These are phyloP conservation scores for Buteo buteo DNA, from an alignment of 2,113 vertebrate species.

Conservation along the genomic window DNA sequence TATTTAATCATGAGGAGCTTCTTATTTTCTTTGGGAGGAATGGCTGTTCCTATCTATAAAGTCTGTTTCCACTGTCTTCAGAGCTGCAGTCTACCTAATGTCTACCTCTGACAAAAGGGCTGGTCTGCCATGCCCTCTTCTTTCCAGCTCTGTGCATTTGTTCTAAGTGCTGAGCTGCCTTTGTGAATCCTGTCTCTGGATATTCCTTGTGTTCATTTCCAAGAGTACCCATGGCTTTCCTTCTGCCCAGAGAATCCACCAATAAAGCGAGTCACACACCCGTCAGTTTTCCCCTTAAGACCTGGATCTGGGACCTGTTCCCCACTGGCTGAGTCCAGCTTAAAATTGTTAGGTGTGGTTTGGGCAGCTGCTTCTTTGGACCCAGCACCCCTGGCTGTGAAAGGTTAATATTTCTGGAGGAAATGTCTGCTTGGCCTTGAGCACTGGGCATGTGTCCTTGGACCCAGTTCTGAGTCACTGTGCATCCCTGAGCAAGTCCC, in stretches of 20 bases:
- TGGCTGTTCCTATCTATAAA: not conserved
- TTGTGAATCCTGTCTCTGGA: not conserved
- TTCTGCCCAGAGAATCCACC: not conserved
- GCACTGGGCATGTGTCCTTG: not conserved
- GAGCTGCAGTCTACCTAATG: not conserved
- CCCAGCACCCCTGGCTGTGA: not conserved
- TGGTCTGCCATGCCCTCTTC: not conserved
- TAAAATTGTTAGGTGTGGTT: not conserved
- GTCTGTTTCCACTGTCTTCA: not conserved
- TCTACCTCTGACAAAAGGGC: not conserved
- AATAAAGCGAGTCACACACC: not conserved
- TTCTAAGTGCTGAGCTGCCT: not conserved
- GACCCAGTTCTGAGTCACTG: not conserved
- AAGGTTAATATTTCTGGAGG: not conserved
- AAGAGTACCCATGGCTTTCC: not conserved
- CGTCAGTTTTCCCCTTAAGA: constrained; percentile 72
- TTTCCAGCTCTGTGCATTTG: not conserved
- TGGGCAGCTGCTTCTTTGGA: not conserved
- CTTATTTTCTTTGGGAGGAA: not conserved
- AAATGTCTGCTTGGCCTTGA: not conserved
- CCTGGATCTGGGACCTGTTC: constrained; percentile 76
- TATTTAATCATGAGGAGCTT: not conserved
- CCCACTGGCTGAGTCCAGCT: constrained; percentile 65
- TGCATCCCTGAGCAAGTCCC: not conserved
- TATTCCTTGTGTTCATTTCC: not conserved